Evolutionary conservation across 2,113 vertebrate species (phyloP), one percentile per base, ranked within the genome.

Genomic region (Triplophysa dalaica): DNA sequence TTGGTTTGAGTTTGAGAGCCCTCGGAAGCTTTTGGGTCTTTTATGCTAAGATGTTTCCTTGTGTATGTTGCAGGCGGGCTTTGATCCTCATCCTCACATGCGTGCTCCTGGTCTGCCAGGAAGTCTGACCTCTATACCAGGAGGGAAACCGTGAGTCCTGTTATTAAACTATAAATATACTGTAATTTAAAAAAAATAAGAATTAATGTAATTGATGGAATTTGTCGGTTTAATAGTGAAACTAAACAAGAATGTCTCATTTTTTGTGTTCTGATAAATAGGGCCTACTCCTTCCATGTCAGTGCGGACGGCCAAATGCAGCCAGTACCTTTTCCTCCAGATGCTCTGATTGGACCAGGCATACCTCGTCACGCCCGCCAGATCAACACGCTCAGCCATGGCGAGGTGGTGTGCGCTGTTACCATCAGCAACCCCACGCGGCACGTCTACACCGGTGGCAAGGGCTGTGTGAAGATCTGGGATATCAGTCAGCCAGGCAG

Each of bases 401-500:
- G 96, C 0, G 96, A 98, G 87, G 97, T 97, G 87, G 97, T 98
- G 8, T 98, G 97, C 0, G 97, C 97, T 0, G 97, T 98, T 88
- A 98, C 97, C 88, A 98, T 98, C 91, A 98, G 97, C 92, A 98
- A 98, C 91, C 96, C 97, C 72, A 98, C 97, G 0, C 89, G 96
- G 26, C 97, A 98, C 58, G 96, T 98, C 88, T 98, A 98, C 91
- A 98, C 97, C 0, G 97, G 97, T 0, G 96, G 96, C 87, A 98
- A 98, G 85, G 97, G 97, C 68, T 98, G 97, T 0, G 97, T 98
- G 83, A 98, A 98, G 92, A 97, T 98, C 89, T 98, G 97, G 97
- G 97, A 98, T 88, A 98, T 98, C 91, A 98, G 97, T 91, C 96
- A 98, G 86, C 96, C 95, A 0, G 97, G 96, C 85, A 97, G 95